A percentile compares a stretch with the other conserved stretches of the same genome.
phyloP scores from a whole-genome alignment of 2,888 invertebrate species.

The Panzeria rudis region DNA sequence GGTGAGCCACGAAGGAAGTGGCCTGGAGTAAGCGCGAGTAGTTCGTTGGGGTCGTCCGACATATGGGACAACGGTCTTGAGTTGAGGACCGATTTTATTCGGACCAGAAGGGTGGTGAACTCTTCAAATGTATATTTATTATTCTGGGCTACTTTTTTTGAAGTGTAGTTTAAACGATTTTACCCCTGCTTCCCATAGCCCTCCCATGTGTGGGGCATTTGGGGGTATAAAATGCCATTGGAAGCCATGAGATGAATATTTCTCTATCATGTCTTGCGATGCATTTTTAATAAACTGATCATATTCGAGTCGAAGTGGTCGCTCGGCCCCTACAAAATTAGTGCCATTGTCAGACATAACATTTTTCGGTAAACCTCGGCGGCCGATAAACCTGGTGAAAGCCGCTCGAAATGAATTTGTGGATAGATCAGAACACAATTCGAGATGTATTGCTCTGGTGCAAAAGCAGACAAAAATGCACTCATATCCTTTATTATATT shows the following conservation, averaged over 20 bases:
- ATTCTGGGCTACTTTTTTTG: background rate
- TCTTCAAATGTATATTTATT: background rate
- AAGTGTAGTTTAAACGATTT: background rate
- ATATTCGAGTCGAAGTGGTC: background rate
- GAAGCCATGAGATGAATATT: constrained; percentile 10
- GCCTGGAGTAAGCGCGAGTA: too few relatives aligned
- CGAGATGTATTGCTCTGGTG: too few relatives aligned
- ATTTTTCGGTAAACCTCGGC: too few relatives aligned
- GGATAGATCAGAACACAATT: background rate
- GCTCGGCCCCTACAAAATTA: constrained; percentile 1
- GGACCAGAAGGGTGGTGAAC: background rate
- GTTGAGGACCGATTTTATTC: background rate
- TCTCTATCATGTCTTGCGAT: background rate
- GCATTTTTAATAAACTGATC: background rate
- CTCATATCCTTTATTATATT: too few relatives aligned
- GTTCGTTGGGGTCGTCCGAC: too few relatives aligned
- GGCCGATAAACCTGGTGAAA: background rate
- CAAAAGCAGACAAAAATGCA: too few relatives aligned
- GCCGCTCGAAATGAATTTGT: background rate
- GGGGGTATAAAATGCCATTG: constrained; percentile 12
- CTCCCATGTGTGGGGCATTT: background rate
- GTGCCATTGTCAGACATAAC: constrained; percentile 32
- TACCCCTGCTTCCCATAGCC: background rate
- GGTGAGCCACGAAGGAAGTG: too few relatives aligned
- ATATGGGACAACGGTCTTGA: too few relatives aligned